Conservation (phyloP, 2,113 vertebrate genomes). For the Eonycteris spelaea region DNA sequence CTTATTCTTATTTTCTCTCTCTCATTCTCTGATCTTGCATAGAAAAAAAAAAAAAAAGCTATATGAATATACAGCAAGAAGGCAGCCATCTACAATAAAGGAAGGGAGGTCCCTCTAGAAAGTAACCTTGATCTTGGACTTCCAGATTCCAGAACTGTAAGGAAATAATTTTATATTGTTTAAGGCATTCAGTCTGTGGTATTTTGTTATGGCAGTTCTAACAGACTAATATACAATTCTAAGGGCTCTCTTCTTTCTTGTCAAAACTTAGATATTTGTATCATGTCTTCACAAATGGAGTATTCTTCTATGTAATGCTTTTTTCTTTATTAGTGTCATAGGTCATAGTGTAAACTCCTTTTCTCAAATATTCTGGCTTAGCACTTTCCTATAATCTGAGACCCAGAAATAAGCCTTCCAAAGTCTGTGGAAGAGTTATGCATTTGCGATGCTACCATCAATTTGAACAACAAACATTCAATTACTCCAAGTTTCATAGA, state of each 20-base stretch:
- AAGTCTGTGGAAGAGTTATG: background rate
- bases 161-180: background rate
- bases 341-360: background rate
- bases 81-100: fast-evolving
- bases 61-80: fast-evolving
- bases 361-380: background rate
- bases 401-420: background rate
- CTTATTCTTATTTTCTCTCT: too few relatives aligned
- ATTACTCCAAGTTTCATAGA: background rate
- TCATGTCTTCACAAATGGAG: background rate
- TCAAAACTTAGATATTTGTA: background rate
- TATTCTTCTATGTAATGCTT: background rate
- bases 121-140: background rate
- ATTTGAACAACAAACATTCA: background rate
- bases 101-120: background rate
- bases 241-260: background rate
- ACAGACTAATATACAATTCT: background rate
- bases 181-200: too few relatives aligned
- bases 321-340: background rate
- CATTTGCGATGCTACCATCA: background rate
- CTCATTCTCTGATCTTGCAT: background rate
- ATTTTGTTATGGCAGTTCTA: background rate
- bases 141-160: background rate
- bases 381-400: background rate
- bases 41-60: background rate